These are phyloP conservation scores for Palaemon carinicauda DNA, from an alignment of 1,140 invertebrate species.

Conservation along the genomic window DNA sequence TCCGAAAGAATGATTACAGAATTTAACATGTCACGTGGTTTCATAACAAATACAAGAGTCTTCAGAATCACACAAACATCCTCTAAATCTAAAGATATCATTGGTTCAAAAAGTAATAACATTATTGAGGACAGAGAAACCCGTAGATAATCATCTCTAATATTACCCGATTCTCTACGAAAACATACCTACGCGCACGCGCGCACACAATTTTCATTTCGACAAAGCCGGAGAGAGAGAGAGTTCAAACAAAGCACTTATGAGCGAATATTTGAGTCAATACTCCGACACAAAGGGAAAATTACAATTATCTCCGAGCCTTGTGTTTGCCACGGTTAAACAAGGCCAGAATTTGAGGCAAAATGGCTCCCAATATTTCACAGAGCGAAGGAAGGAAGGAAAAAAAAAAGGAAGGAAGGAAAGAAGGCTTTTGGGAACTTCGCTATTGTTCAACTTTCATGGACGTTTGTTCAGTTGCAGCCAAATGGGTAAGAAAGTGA, in stretches of 20 bases:
- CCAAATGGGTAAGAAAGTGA: not conserved
- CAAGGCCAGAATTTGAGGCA: slow-evolving; percentile 36
- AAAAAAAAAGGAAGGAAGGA: too few relatives aligned
- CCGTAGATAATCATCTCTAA: not conserved
- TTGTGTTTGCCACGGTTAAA: slow-evolving; percentile 40
- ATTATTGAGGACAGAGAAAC: too few relatives aligned
- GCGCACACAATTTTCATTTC: slow-evolving; percentile 22
- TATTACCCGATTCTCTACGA: not conserved
- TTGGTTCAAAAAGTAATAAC: too few relatives aligned
- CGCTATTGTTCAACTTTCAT: not conserved
- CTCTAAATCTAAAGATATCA: too few relatives aligned
- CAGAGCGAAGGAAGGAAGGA: too few relatives aligned
- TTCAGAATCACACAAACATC: too few relatives aligned
- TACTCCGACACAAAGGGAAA: slow-evolving; percentile 39
- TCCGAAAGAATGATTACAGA: too few relatives aligned
- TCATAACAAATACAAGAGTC: too few relatives aligned
- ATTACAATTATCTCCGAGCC: slow-evolving; percentile 42
- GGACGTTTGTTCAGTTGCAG: not conserved
- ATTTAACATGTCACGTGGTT: too few relatives aligned
- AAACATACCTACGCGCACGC: not conserved
- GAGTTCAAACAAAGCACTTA: slow-evolving; percentile 39
- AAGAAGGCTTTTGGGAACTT: too few relatives aligned
- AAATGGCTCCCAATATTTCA: slow-evolving; percentile 5
- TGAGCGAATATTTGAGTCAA: slow-evolving; percentile 43
- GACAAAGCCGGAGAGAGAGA: not conserved